A percentile compares a stretch with the other conserved stretches of the same genome.
phyloP scores from a whole-genome alignment of 1,140 invertebrate species.

The Grapholita molesta region DNA sequence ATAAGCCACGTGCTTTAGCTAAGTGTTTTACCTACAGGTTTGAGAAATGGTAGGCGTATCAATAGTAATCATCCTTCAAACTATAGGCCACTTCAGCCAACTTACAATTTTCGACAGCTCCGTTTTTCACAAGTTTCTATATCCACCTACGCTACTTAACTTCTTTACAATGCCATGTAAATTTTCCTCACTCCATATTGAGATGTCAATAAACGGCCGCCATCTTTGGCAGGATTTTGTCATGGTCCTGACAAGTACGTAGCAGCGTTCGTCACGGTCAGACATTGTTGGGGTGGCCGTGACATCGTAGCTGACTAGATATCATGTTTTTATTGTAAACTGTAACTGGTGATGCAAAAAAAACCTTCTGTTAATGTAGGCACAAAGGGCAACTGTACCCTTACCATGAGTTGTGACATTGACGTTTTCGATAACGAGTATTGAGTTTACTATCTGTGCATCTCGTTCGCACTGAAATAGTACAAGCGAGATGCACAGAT shows the following conservation, averaged over 20 bases:
- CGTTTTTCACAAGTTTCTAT: background rate
- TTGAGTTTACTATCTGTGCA: too few species aligned
- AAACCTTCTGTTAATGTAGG: background rate
- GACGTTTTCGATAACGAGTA: too few species aligned
- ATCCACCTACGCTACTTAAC: background rate
- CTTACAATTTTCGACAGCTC: background rate
- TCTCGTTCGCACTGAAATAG: too few species aligned
- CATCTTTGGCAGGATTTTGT: constrained; percentile 1
- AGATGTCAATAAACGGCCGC: constrained; percentile 20
- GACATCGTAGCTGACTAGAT: constrained; percentile 13
- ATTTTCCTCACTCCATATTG: constrained; percentile 21
- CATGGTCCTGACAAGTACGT: constrained; percentile 8
- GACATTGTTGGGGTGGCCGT: constrained; percentile 19
- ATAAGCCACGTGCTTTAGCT: too few species aligned
- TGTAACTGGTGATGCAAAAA: constrained; percentile 2
- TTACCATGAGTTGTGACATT: too few species aligned
- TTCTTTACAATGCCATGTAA: constrained; percentile 18
- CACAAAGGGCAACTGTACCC: background rate
- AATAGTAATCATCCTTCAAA: too few species aligned
- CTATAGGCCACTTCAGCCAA: background rate
- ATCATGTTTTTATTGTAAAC: constrained; percentile 13
- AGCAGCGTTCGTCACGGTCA: constrained; percentile 18
- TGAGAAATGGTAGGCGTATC: too few species aligned
- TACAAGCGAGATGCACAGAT: too few species aligned
- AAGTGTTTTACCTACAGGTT: too few species aligned